These are phyloP conservation scores for Dasyprocta punctata DNA, from an alignment of 2,113 vertebrate species.

Conservation along the genomic window DNA sequence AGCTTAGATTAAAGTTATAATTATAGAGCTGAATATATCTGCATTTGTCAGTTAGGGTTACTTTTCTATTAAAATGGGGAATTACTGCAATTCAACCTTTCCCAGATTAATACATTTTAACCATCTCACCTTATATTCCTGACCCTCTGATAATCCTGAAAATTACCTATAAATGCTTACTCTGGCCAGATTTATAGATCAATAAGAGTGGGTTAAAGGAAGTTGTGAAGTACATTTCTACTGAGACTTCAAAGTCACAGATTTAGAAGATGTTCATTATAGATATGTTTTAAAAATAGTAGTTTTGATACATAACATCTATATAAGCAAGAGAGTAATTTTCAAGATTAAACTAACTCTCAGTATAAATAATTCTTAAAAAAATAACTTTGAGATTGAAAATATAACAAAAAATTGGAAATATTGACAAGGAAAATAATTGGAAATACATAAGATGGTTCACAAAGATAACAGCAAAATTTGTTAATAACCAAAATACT, in stretches of 20 bases:
- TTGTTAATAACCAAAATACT: slow-evolving; percentile 4
- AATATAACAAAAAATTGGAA: background rate
- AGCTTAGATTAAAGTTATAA: background rate
- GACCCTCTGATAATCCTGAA: background rate
- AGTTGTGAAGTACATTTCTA: background rate
- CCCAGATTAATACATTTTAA: background rate
- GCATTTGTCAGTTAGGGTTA: background rate
- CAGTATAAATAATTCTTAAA: slow-evolving; percentile 25
- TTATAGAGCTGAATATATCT: background rate
- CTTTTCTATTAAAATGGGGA: background rate
- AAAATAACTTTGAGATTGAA: background rate
- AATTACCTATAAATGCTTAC: background rate
- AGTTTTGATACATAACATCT: background rate
- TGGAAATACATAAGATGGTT: background rate
- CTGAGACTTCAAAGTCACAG: slow-evolving; percentile 15
- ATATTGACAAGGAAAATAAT: slow-evolving; percentile 13
- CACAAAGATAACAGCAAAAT: background rate
- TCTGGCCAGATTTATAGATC: background rate
- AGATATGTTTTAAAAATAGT: slow-evolving; percentile 4
- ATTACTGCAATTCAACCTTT: background rate
- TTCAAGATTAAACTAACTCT: slow-evolving; percentile 53
- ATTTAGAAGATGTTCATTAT: background rate
- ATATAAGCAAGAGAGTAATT: background rate
- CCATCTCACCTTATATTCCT: background rate
- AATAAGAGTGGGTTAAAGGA: background rate